Percentiles rank a stretch among this genome's conserved stretches.
phyloP scores from a whole-genome alignment of 2,888 invertebrate species.

The Acanthosoma haemorrhoidale region DNA sequence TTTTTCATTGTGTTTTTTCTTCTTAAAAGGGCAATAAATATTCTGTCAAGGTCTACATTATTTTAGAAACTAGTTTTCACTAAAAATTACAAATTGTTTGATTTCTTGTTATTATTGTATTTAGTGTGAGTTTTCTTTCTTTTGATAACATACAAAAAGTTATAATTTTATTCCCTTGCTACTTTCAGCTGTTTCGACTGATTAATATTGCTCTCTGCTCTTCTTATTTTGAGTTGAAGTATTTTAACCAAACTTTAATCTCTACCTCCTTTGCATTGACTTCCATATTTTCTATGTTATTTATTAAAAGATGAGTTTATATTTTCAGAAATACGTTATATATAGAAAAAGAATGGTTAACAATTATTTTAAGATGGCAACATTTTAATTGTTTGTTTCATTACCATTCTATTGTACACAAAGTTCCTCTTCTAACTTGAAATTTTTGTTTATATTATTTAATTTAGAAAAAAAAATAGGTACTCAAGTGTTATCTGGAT shows the following conservation, averaged over 20 bases:
- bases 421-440: constrained; percentile 12
- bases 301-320: constrained; percentile 11
- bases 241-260: background rate
- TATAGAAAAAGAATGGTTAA: background rate
- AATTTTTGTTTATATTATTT: background rate
- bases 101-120: no score
- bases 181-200: no score
- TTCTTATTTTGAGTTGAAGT: background rate
- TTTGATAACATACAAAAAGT: no score
- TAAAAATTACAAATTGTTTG: no score
- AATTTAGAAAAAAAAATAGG: no score
- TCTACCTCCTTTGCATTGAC: constrained; percentile 22
- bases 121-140: no score
- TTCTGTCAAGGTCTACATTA: no score
- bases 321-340: constrained; percentile 4
- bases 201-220: constrained; percentile 1
- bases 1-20: background rate
- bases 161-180: no score
- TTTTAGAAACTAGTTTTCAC: no score
- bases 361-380: background rate
- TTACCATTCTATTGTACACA: background rate
- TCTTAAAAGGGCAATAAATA: no score
- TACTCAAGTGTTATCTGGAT: no score
- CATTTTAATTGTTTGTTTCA: background rate
- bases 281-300: constrained; percentile 23